Evolutionary conservation across 92 coral and sea anemone species (phyloP).

Genomic region (Plumapathes pennacea): DNA sequence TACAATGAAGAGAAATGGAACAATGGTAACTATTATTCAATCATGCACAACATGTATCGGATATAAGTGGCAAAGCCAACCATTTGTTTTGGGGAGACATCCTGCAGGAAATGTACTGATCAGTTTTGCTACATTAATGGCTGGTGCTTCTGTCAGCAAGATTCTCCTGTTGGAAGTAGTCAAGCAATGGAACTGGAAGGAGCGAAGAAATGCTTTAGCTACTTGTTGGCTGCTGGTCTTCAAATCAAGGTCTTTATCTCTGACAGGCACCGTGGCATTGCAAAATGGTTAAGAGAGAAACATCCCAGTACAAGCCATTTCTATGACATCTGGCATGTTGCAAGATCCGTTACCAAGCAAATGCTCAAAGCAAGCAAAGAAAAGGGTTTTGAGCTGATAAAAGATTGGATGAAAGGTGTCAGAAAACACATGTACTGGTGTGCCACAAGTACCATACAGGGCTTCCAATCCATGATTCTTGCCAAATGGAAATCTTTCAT

Average conservation of each 20-base stretch:
- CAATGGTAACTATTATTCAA: conserved; percentile 51
- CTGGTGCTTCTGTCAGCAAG: conserved; percentile 45
- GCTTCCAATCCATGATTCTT: conserved; percentile 43
- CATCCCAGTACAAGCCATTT: conserved; percentile 31
- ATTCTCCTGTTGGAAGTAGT: conserved; percentile 48
- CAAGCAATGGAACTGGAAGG: conserved; percentile 64
- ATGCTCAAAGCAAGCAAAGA: conserved; percentile 54
- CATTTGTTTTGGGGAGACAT: conserved; percentile 14
- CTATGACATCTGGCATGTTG: conserved; percentile 68
- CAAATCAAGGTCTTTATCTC: conserved; percentile 38
- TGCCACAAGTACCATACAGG: conserved; percentile 52
- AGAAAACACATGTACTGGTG: conserved; percentile 61
- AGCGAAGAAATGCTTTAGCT: conserved; percentile 39
- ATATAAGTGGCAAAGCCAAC: conserved; percentile 39
- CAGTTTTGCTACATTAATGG: conserved; percentile 41
- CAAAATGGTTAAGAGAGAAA: conserved; percentile 51
- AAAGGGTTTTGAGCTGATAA: conserved; percentile 36
- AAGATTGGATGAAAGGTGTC: conserved; percentile 49
- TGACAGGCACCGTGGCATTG: conserved; percentile 51
- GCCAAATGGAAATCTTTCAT: conserved; percentile 72
- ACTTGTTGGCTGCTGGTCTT: conserved; percentile 23
- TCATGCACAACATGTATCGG: conserved; percentile 13
- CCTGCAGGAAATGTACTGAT: conserved; percentile 41
- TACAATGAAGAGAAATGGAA: conserved; percentile 32
- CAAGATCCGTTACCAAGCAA: conserved; percentile 50